Evolutionary conservation across 92 coral and sea anemone genomes (phyloP).

Genomic region (Palythoa caribaeorum): DNA sequence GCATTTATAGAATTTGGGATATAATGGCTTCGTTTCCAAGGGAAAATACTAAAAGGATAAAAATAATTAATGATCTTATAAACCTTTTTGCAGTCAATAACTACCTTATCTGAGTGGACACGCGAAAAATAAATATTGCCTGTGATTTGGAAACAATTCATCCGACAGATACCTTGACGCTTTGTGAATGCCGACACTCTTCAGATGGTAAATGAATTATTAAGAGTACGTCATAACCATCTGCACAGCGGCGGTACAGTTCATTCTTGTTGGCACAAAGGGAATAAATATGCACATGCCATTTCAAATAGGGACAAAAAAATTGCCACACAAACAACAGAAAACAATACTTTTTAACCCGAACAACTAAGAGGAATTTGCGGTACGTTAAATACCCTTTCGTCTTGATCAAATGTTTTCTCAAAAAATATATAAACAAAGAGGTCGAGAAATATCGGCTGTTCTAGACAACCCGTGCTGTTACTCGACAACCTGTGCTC

Average conservation of each 20-base stretch:
- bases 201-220: conserved; percentile 47
- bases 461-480: neutral
- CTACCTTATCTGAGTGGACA: conserved; percentile 29
- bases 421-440: conserved; percentile 21
- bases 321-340: neutral
- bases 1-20: neutral
- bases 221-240: conserved; percentile 11
- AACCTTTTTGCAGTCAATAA: conserved; percentile 5
- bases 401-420: conserved; percentile 24
- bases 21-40: neutral
- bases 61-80: neutral
- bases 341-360: neutral
- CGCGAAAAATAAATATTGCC: conserved; percentile 48
- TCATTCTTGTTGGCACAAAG: neutral
- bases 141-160: conserved; percentile 48
- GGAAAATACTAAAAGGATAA: neutral
- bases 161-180: conserved; percentile 41
- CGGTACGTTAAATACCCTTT: neutral
- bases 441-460: conserved; percentile 22
- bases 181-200: conserved; percentile 42
- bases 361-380: conserved; percentile 4
- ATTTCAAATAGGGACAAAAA: neutral
- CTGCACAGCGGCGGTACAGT: conserved; percentile 2
- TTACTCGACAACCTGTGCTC: neutral
- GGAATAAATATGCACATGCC: conserved; percentile 14